Base-by-base conservation (phyloP, 2,113 vertebrate species). In the Callipepla californica region DNA sequence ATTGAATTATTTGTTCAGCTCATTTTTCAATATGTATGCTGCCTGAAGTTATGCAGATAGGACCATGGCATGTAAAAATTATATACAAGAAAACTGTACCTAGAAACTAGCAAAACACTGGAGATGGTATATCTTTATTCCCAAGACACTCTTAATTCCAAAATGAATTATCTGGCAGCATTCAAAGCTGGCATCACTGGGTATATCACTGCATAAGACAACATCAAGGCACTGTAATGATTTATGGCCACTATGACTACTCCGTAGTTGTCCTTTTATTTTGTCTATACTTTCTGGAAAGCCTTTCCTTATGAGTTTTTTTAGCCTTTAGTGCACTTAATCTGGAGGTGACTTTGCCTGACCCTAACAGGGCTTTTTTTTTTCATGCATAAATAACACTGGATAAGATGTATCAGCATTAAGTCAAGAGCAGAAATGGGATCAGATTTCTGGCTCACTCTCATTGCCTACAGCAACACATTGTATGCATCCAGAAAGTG, bases 391-490 rank as follows among this genome's bases (percentile, higher is more conserved):
- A 2, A 91, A 55, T 65, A 80, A 28, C 28, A 55, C 25, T 70
- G 58, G 20, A 13, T 69, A 87, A 25, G 40, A 45, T n/a, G 79
- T 50, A 59, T 50, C 32, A 67, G 22, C 87, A 89, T 78, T 80
- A 83, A 82, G 89, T 44, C 0, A 6, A 89, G 81, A 87, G 28
- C 25, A 91, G 75, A 75, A 94, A 87, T 78, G 73, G 92, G 80
- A 63, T 62, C 55, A 66, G 38, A 73, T 87, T 89, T 85, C 57
- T 87, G 63, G 3, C 42, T 85, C 74, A 30, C 17, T 77, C 19
- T 87, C 8, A 2, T 68, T 91, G 81, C 92, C 89, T 91, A 67
- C 63, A 94, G 94, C 87, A 91, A 80, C 25, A 45, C 8, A 72
- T n/a, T 50, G 67, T 73, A 61, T 38, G 69, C 19, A 89, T 76